Percentiles rank a stretch among this genome's conserved stretches.
phyloP scores from a whole-genome alignment of 2,888 invertebrate genomes.

The Latrodectus elegans region DNA sequence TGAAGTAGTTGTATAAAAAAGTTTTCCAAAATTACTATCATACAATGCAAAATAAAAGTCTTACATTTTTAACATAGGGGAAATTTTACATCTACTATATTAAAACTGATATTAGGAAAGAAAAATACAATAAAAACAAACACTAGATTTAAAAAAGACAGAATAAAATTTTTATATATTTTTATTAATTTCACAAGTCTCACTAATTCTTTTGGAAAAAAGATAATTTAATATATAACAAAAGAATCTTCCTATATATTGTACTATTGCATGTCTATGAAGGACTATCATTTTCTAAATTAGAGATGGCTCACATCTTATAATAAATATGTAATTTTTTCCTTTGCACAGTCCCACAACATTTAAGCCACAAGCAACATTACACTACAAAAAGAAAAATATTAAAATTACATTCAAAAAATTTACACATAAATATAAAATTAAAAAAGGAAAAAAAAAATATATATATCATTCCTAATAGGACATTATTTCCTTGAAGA shows the following conservation, averaged over 20 bases:
- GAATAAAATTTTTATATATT: conserved; percentile 22
- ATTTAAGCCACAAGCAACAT: conserved; percentile 52
- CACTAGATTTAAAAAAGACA: neutral
- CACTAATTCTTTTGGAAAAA: conserved; percentile 61
- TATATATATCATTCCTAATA: too few relatives aligned
- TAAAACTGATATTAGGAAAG: too few relatives aligned
- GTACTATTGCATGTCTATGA: conserved; percentile 46
- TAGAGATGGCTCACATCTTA: conserved; percentile 38
- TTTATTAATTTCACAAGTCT: conserved; percentile 28
- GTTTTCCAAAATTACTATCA: too few relatives aligned
- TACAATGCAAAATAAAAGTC: too few relatives aligned
- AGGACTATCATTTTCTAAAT: conserved; percentile 33
- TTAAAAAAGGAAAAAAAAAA: neutral
- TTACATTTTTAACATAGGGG: too few relatives aligned
- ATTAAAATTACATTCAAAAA: neutral
- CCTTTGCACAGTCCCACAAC: conserved; percentile 59
- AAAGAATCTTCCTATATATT: conserved; percentile 58
- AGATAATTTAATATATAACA: conserved; percentile 52
- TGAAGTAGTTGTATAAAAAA: too few relatives aligned
- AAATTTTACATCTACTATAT: too few relatives aligned
- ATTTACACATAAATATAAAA: neutral
- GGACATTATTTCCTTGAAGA: too few relatives aligned
- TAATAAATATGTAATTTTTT: conserved; percentile 51
- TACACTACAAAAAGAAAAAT: conserved; percentile 41
- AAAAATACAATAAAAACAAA: neutral